Percentiles rank a stretch among this genome's conserved stretches.
These are phyloP conservation scores for Leptinotarsa undecemlineata DNA, from an alignment of 1,140 invertebrate species.

Conservation along the genomic window DNA sequence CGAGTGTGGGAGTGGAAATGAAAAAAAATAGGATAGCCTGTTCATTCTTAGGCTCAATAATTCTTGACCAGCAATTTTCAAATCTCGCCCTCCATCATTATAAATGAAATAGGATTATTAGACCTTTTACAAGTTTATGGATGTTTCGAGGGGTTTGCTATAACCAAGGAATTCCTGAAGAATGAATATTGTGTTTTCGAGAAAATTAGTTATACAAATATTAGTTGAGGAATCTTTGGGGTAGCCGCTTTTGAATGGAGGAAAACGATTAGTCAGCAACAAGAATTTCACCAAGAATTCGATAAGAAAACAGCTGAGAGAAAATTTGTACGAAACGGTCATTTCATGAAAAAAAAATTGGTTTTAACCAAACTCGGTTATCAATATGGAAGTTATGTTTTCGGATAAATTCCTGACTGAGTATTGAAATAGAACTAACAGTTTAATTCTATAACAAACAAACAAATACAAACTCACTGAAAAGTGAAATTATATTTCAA, in stretches of 20 bases:
- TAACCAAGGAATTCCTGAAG: background rate
- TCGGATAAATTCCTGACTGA: too few relatives aligned
- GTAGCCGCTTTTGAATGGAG: background rate
- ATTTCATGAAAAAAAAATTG: too few relatives aligned
- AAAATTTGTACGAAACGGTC: too few relatives aligned
- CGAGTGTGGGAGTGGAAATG: conserved; percentile 16
- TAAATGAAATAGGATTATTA: background rate
- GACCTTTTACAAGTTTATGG: background rate
- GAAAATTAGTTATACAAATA: conserved; percentile 1
- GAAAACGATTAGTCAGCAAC: background rate
- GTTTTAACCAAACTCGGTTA: too few relatives aligned
- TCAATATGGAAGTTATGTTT: too few relatives aligned
- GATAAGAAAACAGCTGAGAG: background rate
- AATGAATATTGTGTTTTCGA: background rate
- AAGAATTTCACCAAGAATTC: background rate
- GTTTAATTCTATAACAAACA: too few relatives aligned
- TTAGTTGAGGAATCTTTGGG: background rate
- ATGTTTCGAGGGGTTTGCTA: background rate
- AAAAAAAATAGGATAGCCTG: conserved; percentile 11
- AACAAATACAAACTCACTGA: too few relatives aligned
- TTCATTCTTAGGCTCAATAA: background rate
- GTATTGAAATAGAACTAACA: too few relatives aligned
- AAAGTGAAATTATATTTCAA: too few relatives aligned
- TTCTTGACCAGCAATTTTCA: conserved; percentile 16
- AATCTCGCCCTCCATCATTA: conserved; percentile 16